Conservation (phyloP, 2,797 vertebrate genomes). For the Oreonectes daqikongensis region DNA sequence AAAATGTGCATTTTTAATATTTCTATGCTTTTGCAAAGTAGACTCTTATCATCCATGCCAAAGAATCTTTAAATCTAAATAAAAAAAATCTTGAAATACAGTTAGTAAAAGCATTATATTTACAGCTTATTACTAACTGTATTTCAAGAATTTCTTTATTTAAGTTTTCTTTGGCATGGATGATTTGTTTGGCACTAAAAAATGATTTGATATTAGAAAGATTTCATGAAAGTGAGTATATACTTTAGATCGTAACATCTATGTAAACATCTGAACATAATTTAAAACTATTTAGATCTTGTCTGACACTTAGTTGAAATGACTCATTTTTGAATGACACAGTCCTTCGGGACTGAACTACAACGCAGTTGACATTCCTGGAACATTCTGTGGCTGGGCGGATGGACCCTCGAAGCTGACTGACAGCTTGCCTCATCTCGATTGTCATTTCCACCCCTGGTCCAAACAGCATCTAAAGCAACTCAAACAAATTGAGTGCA, state of each 20-base stretch:
- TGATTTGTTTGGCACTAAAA: no score
- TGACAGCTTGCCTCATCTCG: constrained; percentile 48
- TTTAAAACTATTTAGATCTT: background rate
- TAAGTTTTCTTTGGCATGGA: no score
- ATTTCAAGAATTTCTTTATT: no score
- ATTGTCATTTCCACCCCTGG: constrained; percentile 44
- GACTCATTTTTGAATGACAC: background rate
- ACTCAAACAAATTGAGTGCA: constrained; percentile 39
- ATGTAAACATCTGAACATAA: background rate
- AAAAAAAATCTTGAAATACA: no score
- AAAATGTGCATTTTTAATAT: no score
- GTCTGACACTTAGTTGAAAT: background rate
- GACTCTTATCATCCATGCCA: no score
- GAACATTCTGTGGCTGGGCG: constrained; percentile 1
- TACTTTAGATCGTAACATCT: background rate
- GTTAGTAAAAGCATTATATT: no score
- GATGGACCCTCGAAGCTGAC: constrained; percentile 32
- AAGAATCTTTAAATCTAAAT: no score
- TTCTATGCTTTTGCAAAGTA: no score
- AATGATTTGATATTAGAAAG: background rate
- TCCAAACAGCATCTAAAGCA: constrained; percentile 51
- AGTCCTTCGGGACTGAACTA: background rate
- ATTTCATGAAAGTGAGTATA: background rate
- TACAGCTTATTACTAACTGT: no score
- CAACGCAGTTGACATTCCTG: constrained; percentile 1